Evolutionary conservation across 2,797 vertebrate species (phyloP).

Genomic region (Spatula clypeata): DNA sequence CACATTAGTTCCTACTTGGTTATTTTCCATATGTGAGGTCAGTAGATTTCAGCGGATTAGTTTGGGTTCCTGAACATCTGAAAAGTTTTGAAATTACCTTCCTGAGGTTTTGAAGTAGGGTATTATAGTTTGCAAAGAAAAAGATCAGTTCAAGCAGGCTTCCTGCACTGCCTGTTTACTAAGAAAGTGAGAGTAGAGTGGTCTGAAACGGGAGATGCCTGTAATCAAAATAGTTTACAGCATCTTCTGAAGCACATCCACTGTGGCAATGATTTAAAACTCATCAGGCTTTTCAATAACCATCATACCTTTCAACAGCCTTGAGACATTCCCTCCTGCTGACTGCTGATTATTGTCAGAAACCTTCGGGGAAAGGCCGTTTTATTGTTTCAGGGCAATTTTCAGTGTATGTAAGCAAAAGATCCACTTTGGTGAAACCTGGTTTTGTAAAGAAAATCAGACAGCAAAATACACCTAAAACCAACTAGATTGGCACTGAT

Average conservation of each 20-base stretch:
- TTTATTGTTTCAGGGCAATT: background rate
- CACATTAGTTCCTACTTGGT: background rate
- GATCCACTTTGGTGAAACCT: fast-evolving
- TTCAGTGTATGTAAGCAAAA: background rate
- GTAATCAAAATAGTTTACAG: background rate
- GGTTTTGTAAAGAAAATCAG: background rate
- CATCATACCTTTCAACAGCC: background rate
- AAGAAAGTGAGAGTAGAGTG: slow-evolving; percentile 22
- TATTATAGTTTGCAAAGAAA: slow-evolving; percentile 11
- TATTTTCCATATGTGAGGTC: slow-evolving; percentile 33
- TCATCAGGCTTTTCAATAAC: background rate
- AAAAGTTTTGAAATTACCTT: slow-evolving; percentile 44
- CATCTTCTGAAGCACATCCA: background rate
- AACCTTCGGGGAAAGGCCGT: background rate
- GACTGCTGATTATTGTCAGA: background rate
- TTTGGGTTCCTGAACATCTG: slow-evolving; percentile 31
- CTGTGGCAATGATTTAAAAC: background rate
- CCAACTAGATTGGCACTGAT: background rate
- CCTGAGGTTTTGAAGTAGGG: slow-evolving; percentile 29
- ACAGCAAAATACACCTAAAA: background rate
- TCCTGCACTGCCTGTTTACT: background rate
- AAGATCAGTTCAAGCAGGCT: slow-evolving; percentile 11
- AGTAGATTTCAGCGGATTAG: slow-evolving; percentile 44
- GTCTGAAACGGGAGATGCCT: background rate
- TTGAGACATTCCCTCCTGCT: background rate